These are phyloP conservation scores for Orius insidiosus DNA, from an alignment of 1,140 invertebrate species.

Conservation along the genomic window DNA sequence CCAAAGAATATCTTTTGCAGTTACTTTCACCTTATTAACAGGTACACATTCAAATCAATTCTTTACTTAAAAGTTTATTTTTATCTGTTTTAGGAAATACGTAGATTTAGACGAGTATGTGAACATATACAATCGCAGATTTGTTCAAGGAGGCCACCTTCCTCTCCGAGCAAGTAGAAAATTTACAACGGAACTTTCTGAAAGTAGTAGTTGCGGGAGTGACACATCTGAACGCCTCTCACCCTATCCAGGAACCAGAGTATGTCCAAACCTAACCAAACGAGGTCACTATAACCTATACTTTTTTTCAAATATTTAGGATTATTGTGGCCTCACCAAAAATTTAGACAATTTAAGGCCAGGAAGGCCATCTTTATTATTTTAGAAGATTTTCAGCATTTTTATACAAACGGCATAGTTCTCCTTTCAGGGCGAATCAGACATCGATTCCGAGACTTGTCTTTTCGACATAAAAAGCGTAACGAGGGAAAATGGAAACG, in stretches of 20 bases:
- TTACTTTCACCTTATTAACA: conserved; percentile 89
- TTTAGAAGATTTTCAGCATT: background rate
- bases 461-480: conserved; percentile 38
- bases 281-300: no score
- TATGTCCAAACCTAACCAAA: background rate
- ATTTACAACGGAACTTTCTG: conserved; percentile 50
- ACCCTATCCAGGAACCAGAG: conserved; percentile 40
- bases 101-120: conserved; percentile 85
- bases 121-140: conserved; percentile 89
- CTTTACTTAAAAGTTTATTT: conserved; percentile 11
- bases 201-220: conserved; percentile 66
- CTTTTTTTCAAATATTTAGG: no score
- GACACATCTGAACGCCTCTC: conserved; percentile 60
- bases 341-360: no score
- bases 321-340: no score
- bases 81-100: conserved; percentile 59
- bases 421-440: conserved; percentile 36
- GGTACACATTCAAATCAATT: conserved; percentile 37
- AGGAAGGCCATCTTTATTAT: no score
- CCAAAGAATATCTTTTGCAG: conserved; percentile 70
- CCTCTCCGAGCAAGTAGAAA: conserved; percentile 51
- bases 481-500: conserved; percentile 25
- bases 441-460: conserved; percentile 38
- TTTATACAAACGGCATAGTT: conserved; percentile 4
- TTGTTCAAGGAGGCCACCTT: conserved; percentile 46